Conservation (phyloP, 2,797 vertebrate genomes). For the Triplophysa yarkandensis region DNA sequence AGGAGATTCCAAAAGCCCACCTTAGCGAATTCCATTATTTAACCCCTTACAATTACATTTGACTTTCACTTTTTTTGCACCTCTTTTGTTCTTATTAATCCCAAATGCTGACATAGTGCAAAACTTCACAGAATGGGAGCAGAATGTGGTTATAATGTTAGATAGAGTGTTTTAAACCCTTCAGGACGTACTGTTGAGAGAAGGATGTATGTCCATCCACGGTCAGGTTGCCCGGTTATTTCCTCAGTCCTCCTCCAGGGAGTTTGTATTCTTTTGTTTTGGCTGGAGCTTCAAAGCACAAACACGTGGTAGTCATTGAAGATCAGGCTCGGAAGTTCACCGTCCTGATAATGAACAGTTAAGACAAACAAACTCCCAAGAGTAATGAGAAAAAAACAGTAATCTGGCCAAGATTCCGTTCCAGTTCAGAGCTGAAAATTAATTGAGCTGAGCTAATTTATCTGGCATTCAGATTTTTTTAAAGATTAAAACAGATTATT, state of each 20-base stretch:
- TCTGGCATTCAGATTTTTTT: too few relatives aligned
- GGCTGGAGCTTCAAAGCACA: conserved; percentile 49
- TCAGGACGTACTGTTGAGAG: conserved; percentile 20
- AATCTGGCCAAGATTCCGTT: conserved; percentile 31
- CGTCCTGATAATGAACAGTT: conserved; percentile 64
- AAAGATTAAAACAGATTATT: background rate
- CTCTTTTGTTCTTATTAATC: conserved; percentile 59
- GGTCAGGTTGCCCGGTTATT: conserved; percentile 34
- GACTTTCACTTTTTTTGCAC: background rate
- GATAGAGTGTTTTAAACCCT: conserved; percentile 22
- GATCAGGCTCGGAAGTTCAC: conserved; percentile 66
- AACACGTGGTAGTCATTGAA: conserved; percentile 68
- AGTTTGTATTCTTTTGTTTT: conserved; percentile 44
- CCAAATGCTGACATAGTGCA: conserved; percentile 30
- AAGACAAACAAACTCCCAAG: conserved; percentile 66
- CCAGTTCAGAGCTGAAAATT: conserved; percentile 8
- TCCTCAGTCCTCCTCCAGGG: conserved; percentile 39
- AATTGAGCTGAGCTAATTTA: conserved; percentile 11
- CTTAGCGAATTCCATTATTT: conserved; percentile 38
- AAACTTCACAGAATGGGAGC: conserved; percentile 23
- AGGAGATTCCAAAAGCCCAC: conserved; percentile 42
- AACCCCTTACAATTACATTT: conserved; percentile 22
- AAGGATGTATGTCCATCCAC: conserved; percentile 45
- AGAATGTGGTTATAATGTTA: background rate
- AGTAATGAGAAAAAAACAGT: conserved; percentile 62